These are phyloP conservation scores for Hoplostethus mediterraneus DNA, from an alignment of 2,797 vertebrate genomes.

Conservation along the genomic window DNA sequence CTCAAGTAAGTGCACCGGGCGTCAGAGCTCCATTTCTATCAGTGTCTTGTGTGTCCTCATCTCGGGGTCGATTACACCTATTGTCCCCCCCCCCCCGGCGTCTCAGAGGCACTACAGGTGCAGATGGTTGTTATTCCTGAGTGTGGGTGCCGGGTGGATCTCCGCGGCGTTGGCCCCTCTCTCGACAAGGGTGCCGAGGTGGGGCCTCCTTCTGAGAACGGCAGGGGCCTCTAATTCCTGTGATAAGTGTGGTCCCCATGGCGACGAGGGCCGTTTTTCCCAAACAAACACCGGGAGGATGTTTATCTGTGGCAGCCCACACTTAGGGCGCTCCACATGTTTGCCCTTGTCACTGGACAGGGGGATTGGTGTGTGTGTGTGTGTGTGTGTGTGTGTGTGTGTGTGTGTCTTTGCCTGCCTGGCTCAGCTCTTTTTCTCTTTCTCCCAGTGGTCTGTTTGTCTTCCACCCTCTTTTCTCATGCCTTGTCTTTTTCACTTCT, in stretches of 20 bases:
- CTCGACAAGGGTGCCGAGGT: slow-evolving; percentile 79
- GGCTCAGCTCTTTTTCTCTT: slow-evolving; percentile 44
- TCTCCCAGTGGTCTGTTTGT: slow-evolving; percentile 42
- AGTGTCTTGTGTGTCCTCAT: slow-evolving; percentile 49
- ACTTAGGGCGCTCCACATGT: slow-evolving; percentile 81
- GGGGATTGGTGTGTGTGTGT: slow-evolving; percentile 53
- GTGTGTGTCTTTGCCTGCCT: slow-evolving; percentile 39
- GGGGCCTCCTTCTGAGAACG: slow-evolving; percentile 86
- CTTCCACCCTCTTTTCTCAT: slow-evolving; percentile 37
- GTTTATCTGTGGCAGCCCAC: slow-evolving; percentile 90
- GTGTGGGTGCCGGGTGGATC: slow-evolving; percentile 55
- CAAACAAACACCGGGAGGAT: slow-evolving; percentile 90
- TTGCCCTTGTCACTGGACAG: slow-evolving; percentile 85
- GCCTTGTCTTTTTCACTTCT: slow-evolving; percentile 24
- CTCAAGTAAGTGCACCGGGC: slow-evolving; percentile 92
- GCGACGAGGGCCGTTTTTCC: slow-evolving; percentile 87
- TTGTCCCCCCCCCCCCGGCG: slow-evolving; percentile 23
- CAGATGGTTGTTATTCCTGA: slow-evolving; percentile 73
- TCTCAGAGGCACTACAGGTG: slow-evolving; percentile 73
- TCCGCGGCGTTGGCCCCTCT: slow-evolving; percentile 43
- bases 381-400: no score
- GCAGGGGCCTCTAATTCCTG: slow-evolving; percentile 90
- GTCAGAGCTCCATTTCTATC: slow-evolving; percentile 22
- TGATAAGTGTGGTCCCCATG: slow-evolving; percentile 91
- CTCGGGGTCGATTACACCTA: slow-evolving; percentile 57